Conservation (phyloP, 2,113 vertebrate genomes). For the human (Homo sapiens) region DNA sequence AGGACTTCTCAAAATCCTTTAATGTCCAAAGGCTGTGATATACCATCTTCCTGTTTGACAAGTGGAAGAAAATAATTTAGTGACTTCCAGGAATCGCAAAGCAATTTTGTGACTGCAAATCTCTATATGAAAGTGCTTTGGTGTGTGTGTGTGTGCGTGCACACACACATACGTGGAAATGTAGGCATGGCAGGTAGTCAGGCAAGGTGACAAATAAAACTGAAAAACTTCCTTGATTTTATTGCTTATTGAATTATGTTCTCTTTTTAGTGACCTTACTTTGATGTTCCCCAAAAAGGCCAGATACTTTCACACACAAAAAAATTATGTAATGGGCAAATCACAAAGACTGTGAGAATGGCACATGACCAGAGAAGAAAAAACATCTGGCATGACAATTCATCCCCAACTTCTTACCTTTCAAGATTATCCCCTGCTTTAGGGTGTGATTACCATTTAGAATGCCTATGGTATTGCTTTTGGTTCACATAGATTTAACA, state of each 20-base stretch:
- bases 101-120: neutral
- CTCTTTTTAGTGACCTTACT: neutral
- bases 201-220: neutral
- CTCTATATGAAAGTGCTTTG: neutral
- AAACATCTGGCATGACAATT: neutral
- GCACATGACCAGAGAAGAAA: neutral
- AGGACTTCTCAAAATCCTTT: constrained; percentile 4
- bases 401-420: neutral
- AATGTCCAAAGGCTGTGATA: neutral
- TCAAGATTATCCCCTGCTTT: neutral
- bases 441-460: neutral
- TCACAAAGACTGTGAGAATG: neutral
- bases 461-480: neutral
- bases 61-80: neutral
- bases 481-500: neutral
- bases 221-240: neutral
- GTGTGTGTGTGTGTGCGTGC: too few relatives aligned
- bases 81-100: neutral
- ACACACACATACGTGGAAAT: neutral
- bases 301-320: neutral
- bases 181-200: accelerated
- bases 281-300: neutral
- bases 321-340: neutral
- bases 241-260: neutral
- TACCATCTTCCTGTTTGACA: neutral